Percentiles rank a stretch among this genome's conserved stretches.
Conservation (phyloP, 2,113 vertebrate species). For the Ondatra zibethicus region DNA sequence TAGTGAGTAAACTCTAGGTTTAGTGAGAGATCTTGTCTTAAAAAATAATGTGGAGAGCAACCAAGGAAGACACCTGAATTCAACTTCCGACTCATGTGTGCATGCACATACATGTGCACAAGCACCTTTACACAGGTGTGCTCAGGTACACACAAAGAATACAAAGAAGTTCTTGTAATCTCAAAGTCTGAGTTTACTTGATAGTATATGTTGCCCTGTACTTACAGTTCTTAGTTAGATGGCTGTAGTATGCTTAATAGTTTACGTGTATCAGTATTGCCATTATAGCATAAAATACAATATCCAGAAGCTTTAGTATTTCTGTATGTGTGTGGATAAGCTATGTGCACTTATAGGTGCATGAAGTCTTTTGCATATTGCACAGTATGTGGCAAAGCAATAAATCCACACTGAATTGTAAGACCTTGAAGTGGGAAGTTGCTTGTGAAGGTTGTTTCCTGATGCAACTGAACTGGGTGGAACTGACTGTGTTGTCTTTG, state of each 20-base stretch:
- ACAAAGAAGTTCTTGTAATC: not conserved
- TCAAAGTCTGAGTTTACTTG: not conserved
- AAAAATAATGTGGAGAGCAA: not conserved
- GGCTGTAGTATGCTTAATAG: not conserved
- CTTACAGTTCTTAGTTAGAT: not conserved
- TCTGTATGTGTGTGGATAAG: not conserved
- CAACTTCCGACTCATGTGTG: not conserved
- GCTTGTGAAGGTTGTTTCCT: not conserved
- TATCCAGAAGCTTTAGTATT: not conserved
- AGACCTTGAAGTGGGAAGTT: conserved; percentile 8
- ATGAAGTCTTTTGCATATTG: not conserved
- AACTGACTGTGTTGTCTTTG: not conserved
- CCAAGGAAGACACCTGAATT: not conserved
- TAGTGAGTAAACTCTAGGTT: not conserved
- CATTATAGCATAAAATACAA: not conserved
- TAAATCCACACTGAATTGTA: not conserved
- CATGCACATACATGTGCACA: not conserved
- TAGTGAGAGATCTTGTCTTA: not conserved
- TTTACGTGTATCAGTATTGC: not conserved
- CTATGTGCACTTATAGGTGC: not conserved
- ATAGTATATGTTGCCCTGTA: not conserved
- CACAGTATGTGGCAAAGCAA: not conserved
- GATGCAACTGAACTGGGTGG: conserved; percentile 2
- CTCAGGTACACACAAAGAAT: not conserved
- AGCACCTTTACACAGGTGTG: not conserved